Base-by-base conservation (phyloP, 2,888 invertebrate species). In the Platerodrilus igneus region DNA sequence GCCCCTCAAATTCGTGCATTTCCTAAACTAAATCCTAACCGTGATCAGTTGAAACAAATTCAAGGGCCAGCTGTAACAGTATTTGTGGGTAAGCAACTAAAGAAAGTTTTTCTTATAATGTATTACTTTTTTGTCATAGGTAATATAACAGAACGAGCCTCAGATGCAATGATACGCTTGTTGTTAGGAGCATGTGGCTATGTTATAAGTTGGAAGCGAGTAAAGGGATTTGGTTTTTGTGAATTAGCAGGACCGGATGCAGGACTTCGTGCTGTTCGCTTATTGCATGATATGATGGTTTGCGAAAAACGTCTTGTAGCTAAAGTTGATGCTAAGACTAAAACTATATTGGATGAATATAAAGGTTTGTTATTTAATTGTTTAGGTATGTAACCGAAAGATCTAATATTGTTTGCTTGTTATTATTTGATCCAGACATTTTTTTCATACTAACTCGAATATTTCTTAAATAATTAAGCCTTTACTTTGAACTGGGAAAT, bases 221-320 rank as follows among this genome's bases (percentile, higher is more conserved):
- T 97, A 10, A 91, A 93, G 65, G 92, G 91, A 1, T 97, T 97
- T 70, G 97, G 97, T 6, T 99, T 97, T 73, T 94, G 96, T 72
- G 97, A 97, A 73, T 92, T 91, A 69, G 91, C 89, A 51, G 86
- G 89, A 41, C 95, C 97, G 10, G 94, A 95, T 70, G 89, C 95
- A 11, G 97, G 96, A 22, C 74, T 97, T 53, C 77, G 97, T 50
- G 94, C 96, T 51, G 92, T 99, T 48, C 73, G 92, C 26, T 73
- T 99, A 50, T 75, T 99, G 17, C 93, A 96, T 70, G 92, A 93
- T 57, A 82, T 92, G 67, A 82, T 85, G 67, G 82, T 99, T 33
- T 92, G 90, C 39, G 95, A 92, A 54, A 94, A 92, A 70, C 85
- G 85, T 62, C 76, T 99, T 54, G 88, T 97, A 41, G 96, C 95